Evolutionary conservation across 2,113 vertebrate genomes (phyloP).

Genomic region (Syngnathoides biaculeatus): DNA sequence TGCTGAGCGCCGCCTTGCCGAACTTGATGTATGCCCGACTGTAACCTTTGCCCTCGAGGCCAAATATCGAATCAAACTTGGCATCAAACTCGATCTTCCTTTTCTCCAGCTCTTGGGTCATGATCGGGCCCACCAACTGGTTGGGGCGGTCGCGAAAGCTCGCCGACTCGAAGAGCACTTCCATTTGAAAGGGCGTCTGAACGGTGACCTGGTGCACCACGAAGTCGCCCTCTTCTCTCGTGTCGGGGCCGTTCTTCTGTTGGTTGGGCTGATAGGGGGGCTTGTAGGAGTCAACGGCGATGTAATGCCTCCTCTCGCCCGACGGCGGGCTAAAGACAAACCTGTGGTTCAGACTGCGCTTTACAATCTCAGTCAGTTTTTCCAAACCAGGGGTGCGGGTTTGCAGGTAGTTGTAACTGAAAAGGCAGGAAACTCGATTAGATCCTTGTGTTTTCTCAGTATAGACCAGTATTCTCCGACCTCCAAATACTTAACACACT

Average conservation of each 20-base stretch:
- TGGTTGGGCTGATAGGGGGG: conserved; percentile 68
- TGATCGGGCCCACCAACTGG: conserved; percentile 68
- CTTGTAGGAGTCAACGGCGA: conserved; percentile 72
- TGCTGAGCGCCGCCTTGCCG: conserved; percentile 83
- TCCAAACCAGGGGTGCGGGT: conserved; percentile 80
- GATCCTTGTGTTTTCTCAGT: not conserved
- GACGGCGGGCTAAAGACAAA: conserved; percentile 76
- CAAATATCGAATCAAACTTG: conserved; percentile 82
- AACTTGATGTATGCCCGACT: conserved; percentile 71
- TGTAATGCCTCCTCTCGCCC: conserved; percentile 75
- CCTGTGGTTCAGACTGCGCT: conserved; percentile 77
- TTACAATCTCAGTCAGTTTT: conserved; percentile 83
- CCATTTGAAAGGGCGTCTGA: conserved; percentile 78
- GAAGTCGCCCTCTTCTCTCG: conserved; percentile 72
- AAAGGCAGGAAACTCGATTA: conserved; percentile 12
- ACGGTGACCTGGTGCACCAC: conserved; percentile 90
- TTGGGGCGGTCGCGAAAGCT: conserved; percentile 69
- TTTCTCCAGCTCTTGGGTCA: conserved; percentile 74
- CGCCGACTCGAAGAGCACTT: conserved; percentile 86
- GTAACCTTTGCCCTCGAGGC: conserved; percentile 76
- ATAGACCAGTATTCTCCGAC: not conserved
- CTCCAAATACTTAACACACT: not conserved
- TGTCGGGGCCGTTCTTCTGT: conserved; percentile 56
- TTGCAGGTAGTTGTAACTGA: conserved; percentile 86
- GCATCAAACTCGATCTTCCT: conserved; percentile 67